Evolutionary conservation across 2,113 vertebrate species (phyloP), one percentile per base, ranked within the genome.

Genomic region (Cynopterus brachyotis): DNA sequence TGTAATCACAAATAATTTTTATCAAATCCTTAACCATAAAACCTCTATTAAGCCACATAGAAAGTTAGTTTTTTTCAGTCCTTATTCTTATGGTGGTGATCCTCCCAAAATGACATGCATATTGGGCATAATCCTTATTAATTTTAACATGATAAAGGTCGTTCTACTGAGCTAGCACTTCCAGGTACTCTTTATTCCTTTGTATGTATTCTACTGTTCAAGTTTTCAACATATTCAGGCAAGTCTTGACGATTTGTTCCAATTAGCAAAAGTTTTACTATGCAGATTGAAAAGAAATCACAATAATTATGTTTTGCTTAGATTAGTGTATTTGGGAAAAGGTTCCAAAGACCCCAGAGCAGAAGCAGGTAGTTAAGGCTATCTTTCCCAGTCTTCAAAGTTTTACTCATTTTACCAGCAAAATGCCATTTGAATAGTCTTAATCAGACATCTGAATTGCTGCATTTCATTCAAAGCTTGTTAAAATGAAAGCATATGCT

Each of bases 11-110:
- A 69, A 79, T 30, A 55, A 45, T 53, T 83, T 70, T 79, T 89
- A 95, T n/a, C 53, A 91, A 75, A 75, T 89, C 19, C 87, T 79
- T 84, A 78, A 55, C 81, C 10, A 32, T n/a, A 78, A 79, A 94
- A 82, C 30, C 26, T 67, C 60, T 79, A 75, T 35, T 32, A 91
- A 88, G 82, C 16, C 76, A 96, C 40, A 82, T 0, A 64, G 42
- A 83, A 59, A 6, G 35, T 28, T 82, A 89, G 16, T 69, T n/a
- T 53, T 94, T 67, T 66, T 45, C 0, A 3, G 19, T 69, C 37
- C 26, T 87, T n/a, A 70, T 37, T 83, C 22, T 90, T 53, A 64
- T 7, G n/a, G n/a, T 62, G 24, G 35, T 83, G 69, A 88, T 55
- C 2, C 19, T 91, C 62, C 87, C 80, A 92, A 80, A 94, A 90